phyloP scores from a whole-genome alignment of 2,113 vertebrate genomes.

The Dicrurus megarhynchus region DNA sequence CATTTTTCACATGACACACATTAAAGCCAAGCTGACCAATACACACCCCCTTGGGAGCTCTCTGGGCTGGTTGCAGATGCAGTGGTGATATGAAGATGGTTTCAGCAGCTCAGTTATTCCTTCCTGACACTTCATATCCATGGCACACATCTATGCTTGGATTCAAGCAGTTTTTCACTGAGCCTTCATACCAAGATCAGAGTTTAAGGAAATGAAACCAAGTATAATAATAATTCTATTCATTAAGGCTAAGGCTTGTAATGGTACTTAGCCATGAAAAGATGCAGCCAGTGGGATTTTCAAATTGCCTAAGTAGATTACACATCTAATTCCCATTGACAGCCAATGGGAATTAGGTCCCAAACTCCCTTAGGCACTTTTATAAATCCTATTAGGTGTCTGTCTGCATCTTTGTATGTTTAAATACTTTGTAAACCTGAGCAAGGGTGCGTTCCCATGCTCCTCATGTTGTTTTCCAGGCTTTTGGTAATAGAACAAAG shows the following conservation, averaged over 20 bases:
- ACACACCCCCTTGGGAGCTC: neutral
- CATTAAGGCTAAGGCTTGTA: slow-evolving; percentile 51
- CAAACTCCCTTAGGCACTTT: slow-evolving; percentile 57
- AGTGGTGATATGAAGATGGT: neutral
- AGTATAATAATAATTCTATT: slow-evolving; percentile 61
- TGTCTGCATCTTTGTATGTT: slow-evolving; percentile 27
- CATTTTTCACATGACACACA: neutral
- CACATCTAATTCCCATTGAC: slow-evolving; percentile 59
- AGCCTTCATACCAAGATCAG: neutral
- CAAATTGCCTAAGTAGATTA: slow-evolving; percentile 63
- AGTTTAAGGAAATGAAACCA: slow-evolving; percentile 45
- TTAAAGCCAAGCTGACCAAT: neutral
- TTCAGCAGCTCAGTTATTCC: neutral
- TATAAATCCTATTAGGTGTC: slow-evolving; percentile 60
- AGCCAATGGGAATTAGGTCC: slow-evolving; percentile 60
- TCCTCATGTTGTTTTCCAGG: neutral
- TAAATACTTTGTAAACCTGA: slow-evolving; percentile 46
- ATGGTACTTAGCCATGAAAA: slow-evolving; percentile 60
- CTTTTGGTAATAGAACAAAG: neutral
- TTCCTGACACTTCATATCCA: neutral
- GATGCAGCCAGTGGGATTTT: slow-evolving; percentile 63
- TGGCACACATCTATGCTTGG: neutral
- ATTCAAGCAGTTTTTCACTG: neutral
- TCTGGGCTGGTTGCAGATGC: neutral
- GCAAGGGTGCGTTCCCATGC: neutral